Evolutionary conservation across 2,113 vertebrate species (phyloP).

Genomic region (Siniperca chuatsi): DNA sequence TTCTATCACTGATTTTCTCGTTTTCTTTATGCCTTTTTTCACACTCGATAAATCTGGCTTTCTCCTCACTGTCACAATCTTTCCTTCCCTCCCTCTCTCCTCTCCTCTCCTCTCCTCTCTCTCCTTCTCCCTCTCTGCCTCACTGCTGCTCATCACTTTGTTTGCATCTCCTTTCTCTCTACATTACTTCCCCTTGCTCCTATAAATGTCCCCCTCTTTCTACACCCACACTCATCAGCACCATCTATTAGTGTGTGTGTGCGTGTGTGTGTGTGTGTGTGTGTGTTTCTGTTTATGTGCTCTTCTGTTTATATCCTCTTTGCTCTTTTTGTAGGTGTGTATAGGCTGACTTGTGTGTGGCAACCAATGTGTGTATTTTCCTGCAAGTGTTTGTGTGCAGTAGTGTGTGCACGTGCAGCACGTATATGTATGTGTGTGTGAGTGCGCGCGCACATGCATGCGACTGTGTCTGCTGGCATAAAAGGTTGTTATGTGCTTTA

Average conservation of each 20-base stretch:
- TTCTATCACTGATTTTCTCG: slow-evolving; percentile 52
- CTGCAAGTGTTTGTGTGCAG: slow-evolving; percentile 9
- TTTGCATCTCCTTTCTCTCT: slow-evolving; percentile 46
- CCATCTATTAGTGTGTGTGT: slow-evolving; percentile 29
- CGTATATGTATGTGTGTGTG: not conserved
- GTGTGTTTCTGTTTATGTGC: slow-evolving; percentile 36
- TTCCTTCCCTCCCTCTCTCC: slow-evolving; percentile 22
- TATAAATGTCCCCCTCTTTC: slow-evolving; percentile 43
- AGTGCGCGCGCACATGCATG: not conserved
- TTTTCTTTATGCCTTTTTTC: slow-evolving; percentile 59
- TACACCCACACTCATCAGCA: slow-evolving; percentile 43
- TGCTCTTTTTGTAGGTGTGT: slow-evolving; percentile 12
- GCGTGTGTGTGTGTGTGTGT: not conserved
- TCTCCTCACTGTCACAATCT: slow-evolving; percentile 15
- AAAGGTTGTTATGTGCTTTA: slow-evolving; percentile 86
- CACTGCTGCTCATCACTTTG: slow-evolving; percentile 52
- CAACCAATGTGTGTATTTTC: slow-evolving; percentile 4
- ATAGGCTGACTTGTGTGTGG: slow-evolving; percentile 24
- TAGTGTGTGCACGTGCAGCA: not conserved
- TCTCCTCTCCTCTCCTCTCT: not conserved
- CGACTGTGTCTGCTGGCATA: slow-evolving; percentile 69
- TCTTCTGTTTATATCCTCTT: slow-evolving; percentile 34
- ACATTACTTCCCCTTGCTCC: slow-evolving; percentile 36
- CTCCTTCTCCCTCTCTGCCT: slow-evolving; percentile 13
- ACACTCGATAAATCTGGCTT: slow-evolving; percentile 66